Percentiles rank a stretch among this genome's conserved stretches.
These are phyloP conservation scores for Raphicerus campestris DNA, from an alignment of 2,113 vertebrate genomes.

Conservation along the genomic window DNA sequence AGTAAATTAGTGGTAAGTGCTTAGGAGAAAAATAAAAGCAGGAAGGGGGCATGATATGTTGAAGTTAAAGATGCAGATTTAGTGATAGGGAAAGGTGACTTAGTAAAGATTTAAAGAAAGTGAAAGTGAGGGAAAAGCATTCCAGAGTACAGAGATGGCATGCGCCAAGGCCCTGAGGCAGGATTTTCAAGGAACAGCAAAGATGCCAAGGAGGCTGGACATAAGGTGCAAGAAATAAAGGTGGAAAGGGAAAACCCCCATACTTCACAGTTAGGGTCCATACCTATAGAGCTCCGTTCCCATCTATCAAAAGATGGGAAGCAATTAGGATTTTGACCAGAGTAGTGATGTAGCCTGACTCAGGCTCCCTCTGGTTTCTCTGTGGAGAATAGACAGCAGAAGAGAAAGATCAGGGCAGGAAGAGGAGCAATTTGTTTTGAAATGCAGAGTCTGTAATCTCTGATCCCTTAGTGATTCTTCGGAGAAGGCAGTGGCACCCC, in stretches of 20 bases:
- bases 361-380: not conserved
- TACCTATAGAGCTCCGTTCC: not conserved
- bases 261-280: not conserved
- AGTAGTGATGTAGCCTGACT: not conserved
- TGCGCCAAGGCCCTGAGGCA: not conserved
- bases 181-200: not conserved
- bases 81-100: not conserved
- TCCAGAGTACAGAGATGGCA: not conserved
- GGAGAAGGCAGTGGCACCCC: no score
- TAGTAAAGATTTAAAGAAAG: not conserved
- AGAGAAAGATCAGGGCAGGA: not conserved
- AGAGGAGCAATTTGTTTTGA: not conserved
- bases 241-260: not conserved
- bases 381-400: not conserved
- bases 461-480: not conserved
- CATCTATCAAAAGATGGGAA: not conserved
- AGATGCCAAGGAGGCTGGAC: not conserved
- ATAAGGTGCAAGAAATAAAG: not conserved
- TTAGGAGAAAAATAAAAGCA: not conserved
- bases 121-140: not conserved
- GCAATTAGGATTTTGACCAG: not conserved
- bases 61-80: not conserved
- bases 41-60: not conserved
- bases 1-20: not conserved
- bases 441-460: not conserved